Evolutionary conservation across 2,113 vertebrate genomes (phyloP).

Genomic region (Poeciliopsis turrubarensis): DNA sequence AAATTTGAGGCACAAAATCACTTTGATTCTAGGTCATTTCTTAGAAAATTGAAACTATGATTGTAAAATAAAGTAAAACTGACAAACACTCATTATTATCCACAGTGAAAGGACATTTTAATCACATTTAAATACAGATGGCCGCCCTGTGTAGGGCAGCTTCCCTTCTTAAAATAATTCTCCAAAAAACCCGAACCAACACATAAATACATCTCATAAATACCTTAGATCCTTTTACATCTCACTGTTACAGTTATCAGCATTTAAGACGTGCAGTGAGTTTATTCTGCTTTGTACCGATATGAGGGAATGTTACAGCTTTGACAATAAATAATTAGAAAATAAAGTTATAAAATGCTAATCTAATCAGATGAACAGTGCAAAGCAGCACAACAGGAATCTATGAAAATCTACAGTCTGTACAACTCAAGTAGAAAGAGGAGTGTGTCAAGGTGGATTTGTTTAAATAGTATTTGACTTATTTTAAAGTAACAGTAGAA

Average conservation of each 20-base stretch:
- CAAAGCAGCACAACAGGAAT: neutral
- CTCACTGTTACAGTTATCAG: conserved; percentile 7
- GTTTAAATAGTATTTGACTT: conserved; percentile 2
- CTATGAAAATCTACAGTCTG: neutral
- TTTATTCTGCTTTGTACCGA: conserved; percentile 18
- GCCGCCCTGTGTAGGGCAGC: neutral
- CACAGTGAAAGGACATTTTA: conserved; percentile 14
- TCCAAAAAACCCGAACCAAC: conserved; percentile 7
- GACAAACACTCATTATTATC: neutral
- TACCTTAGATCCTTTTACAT: conserved; percentile 42
- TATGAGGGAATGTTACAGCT: conserved; percentile 25
- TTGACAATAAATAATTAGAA: conserved; percentile 50
- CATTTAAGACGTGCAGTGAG: neutral
- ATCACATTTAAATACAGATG: neutral
- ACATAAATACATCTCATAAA: conserved; percentile 60
- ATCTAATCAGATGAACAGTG: conserved; percentile 3
- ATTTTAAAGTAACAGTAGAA: conserved; percentile 11
- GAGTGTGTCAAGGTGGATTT: conserved; percentile 5
- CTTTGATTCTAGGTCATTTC: conserved; percentile 30
- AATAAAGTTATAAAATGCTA: conserved; percentile 24
- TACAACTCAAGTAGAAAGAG: neutral
- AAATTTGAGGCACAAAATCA: neutral
- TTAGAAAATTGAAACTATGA: conserved; percentile 36
- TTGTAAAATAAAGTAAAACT: conserved; percentile 11
- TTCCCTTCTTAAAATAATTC: conserved; percentile 15